Evolutionary conservation across 2,888 invertebrate species (phyloP).

Genomic region (Pyralis farinalis): DNA sequence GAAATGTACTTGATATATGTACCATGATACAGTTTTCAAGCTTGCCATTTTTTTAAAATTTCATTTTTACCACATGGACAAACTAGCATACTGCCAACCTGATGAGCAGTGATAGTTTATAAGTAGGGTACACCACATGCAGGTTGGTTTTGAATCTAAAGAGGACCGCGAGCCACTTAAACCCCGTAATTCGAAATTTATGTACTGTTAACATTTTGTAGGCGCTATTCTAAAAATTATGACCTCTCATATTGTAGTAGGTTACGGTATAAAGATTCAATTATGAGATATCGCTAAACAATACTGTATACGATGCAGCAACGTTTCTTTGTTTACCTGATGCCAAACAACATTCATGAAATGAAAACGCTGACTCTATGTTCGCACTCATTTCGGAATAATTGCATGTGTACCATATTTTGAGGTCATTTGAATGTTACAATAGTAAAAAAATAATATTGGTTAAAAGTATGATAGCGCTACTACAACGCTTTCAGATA

Average conservation of each 20-base stretch:
- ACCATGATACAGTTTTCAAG: no score
- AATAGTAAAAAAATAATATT: no score
- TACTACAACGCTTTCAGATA: no score
- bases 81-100: no score
- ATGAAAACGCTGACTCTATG: slow-evolving; percentile 46
- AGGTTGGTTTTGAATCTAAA: no score
- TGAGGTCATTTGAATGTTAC: slow-evolving; percentile 20
- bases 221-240: slow-evolving; percentile 24
- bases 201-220: slow-evolving; percentile 9
- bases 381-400: slow-evolving; percentile 43
- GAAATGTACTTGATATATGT: no score
- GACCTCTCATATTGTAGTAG: slow-evolving; percentile 40
- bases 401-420: slow-evolving; percentile 15
- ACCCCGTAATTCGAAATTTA: slow-evolving; percentile 15
- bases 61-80: no score
- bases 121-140: no score
- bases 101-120: no score
- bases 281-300: slow-evolving; percentile 67
- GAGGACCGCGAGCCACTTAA: no score
- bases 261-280: slow-evolving; percentile 65
- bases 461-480: no score
- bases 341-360: slow-evolving; percentile 41
- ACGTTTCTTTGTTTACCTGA: slow-evolving; percentile 60
- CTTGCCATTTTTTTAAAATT: no score
- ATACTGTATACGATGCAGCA: slow-evolving; percentile 56